These are phyloP conservation scores for Drosophila subsilvestris DNA, from an alignment of 2,888 invertebrate genomes.

Conservation along the genomic window DNA sequence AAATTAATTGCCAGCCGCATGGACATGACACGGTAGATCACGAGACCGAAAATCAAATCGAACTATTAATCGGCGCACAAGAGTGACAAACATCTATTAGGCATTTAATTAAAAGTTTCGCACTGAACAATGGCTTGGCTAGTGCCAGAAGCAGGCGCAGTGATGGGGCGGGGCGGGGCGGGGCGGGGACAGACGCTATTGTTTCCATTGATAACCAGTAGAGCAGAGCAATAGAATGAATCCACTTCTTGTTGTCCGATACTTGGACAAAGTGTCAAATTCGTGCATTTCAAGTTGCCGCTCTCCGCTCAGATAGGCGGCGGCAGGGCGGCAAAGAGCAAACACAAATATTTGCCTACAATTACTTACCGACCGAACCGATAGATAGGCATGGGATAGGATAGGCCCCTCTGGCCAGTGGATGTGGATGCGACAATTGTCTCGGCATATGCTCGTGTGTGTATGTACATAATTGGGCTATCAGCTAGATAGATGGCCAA, in stretches of 20 bases:
- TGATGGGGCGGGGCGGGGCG: not conserved
- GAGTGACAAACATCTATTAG: conserved; percentile 78
- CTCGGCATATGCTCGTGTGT: conserved; percentile 44
- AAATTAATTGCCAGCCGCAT: conserved; percentile 69
- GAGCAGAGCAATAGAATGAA: conserved; percentile 32
- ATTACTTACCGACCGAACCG: conserved; percentile 59
- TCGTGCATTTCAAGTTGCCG: conserved; percentile 74
- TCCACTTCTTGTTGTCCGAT: conserved; percentile 58
- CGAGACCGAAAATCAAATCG: conserved; percentile 56
- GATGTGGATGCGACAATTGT: conserved; percentile 30
- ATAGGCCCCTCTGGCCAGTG: conserved; percentile 28
- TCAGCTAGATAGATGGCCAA: conserved; percentile 36
- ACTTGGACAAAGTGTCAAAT: conserved; percentile 67
- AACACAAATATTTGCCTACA: conserved; percentile 78
- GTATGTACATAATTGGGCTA: conserved; percentile 67
- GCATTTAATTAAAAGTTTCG: conserved; percentile 77
- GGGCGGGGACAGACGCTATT: conserved; percentile 8
- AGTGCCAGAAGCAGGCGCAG: too few relatives aligned
- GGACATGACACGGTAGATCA: conserved; percentile 71
- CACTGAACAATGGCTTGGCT: conserved; percentile 40
- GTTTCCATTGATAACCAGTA: conserved; percentile 61
- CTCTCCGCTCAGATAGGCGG: conserved; percentile 49
- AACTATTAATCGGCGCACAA: conserved; percentile 67
- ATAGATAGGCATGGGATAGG: conserved; percentile 25
- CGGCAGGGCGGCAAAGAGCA: conserved; percentile 46